Evolutionary conservation across 1,140 invertebrate genomes (phyloP).

Genomic region (Micrasema longulum): DNA sequence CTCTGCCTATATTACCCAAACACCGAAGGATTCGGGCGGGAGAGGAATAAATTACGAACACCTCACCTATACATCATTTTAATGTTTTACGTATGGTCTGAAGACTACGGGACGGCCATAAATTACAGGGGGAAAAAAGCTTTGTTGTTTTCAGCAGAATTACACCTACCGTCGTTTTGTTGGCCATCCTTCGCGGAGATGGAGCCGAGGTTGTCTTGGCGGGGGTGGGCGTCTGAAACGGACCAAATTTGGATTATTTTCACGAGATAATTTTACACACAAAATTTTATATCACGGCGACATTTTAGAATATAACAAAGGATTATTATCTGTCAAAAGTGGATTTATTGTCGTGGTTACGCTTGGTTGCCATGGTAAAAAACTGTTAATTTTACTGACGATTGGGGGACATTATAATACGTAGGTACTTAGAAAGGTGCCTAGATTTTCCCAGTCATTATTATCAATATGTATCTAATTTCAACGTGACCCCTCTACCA

Average conservation of each 20-base stretch:
- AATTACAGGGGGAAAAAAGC: constrained; percentile 12
- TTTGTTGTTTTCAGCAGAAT: neutral
- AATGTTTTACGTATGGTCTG: constrained; percentile 20
- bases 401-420: too few relatives aligned
- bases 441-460: too few relatives aligned
- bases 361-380: too few relatives aligned
- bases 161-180: constrained; percentile 51
- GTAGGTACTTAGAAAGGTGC: too few relatives aligned
- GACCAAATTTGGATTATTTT: neutral
- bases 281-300: too few relatives aligned
- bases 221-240: constrained; percentile 30
- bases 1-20: neutral
- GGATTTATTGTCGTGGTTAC: too few relatives aligned
- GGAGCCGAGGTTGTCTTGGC: constrained; percentile 20
- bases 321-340: too few relatives aligned
- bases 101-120: neutral
- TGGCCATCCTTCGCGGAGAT: constrained; percentile 7
- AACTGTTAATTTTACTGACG: too few relatives aligned
- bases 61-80: constrained; percentile 17
- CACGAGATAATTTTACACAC: too few relatives aligned
- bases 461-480: too few relatives aligned
- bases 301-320: too few relatives aligned
- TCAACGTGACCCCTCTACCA: too few relatives aligned
- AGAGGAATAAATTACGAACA: constrained; percentile 4
- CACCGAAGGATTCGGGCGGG: neutral